Percentiles rank a stretch among this genome's conserved stretches.
phyloP scores from a whole-genome alignment of 2,888 invertebrate genomes.

The Leucophenga montana region DNA sequence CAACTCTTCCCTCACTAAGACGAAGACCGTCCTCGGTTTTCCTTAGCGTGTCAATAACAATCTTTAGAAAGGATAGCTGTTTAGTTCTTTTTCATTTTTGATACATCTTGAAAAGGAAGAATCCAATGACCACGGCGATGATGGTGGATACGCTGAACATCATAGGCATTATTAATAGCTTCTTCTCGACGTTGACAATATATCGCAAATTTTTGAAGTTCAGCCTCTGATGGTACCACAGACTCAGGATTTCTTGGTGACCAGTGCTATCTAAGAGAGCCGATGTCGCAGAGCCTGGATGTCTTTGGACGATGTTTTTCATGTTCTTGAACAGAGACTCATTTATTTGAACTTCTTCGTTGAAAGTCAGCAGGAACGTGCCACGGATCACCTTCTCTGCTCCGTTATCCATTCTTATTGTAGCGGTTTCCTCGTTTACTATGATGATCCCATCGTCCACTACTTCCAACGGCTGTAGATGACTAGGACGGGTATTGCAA shows the following conservation, averaged over 20 bases:
- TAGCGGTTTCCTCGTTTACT: background rate
- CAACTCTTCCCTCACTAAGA: background rate
- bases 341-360: background rate
- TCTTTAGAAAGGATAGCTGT: background rate
- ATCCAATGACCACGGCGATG: too few species aligned
- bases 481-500: background rate
- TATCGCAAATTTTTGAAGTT: background rate
- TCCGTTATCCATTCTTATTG: background rate
- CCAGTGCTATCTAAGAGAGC: background rate
- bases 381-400: background rate
- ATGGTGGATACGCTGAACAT: too few species aligned
- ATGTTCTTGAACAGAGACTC: background rate
- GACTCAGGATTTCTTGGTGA: background rate
- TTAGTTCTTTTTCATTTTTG: background rate
- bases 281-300: background rate
- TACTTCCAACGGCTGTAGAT: background rate
- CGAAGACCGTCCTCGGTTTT: background rate
- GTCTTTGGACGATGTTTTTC: background rate
- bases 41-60: background rate
- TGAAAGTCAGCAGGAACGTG: slow-evolving; percentile 5
- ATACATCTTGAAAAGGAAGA: too few species aligned
- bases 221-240: background rate
- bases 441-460: slow-evolving; percentile 18
- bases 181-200: background rate
- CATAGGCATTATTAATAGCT: background rate